These are phyloP conservation scores for Steinernema carpocapsae DNA, from an alignment of 2,888 invertebrate genomes.

Conservation along the genomic window DNA sequence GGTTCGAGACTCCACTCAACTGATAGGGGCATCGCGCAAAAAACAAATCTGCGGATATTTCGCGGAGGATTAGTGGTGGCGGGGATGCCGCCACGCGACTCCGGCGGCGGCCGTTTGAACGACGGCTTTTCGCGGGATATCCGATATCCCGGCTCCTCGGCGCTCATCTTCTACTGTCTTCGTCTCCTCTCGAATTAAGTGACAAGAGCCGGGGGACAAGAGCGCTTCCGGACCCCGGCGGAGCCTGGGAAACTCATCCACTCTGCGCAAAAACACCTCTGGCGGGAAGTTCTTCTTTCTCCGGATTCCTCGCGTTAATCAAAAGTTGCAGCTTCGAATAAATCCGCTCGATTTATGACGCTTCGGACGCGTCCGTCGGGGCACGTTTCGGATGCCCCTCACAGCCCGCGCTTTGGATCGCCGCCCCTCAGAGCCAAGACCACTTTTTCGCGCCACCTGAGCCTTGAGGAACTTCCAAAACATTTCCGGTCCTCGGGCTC, in stretches of 20 bases:
- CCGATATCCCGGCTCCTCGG: conserved; percentile 12
- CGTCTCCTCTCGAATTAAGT: not conserved
- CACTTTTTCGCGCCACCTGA: not conserved
- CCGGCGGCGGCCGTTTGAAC: conserved; percentile 8
- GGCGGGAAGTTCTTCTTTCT: not conserved
- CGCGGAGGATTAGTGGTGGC: not conserved
- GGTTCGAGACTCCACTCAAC: too few relatives aligned
- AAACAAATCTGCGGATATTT: conserved; percentile 8
- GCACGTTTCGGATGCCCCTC: not conserved
- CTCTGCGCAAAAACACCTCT: conserved; percentile 1
- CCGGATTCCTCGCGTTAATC: conserved; percentile 11
- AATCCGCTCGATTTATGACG: conserved; percentile 10
- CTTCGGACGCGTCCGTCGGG: conserved; percentile 19
- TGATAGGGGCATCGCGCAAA: too few relatives aligned
- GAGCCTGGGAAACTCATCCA: not conserved
- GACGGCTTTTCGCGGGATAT: conserved; percentile 29
- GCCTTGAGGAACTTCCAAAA: conserved; percentile 8
- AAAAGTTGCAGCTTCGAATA: conserved; percentile 19
- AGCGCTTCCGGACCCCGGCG: not conserved
- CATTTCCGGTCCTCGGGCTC: conserved; percentile 3
- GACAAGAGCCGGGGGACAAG: conserved; percentile 9
- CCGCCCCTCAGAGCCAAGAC: too few relatives aligned
- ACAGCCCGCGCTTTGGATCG: not conserved
- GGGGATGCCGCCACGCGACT: not conserved
- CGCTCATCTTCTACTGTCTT: conserved; percentile 1